These are phyloP conservation scores for Mantis religiosa DNA, from an alignment of 2,888 invertebrate species.

Conservation along the genomic window DNA sequence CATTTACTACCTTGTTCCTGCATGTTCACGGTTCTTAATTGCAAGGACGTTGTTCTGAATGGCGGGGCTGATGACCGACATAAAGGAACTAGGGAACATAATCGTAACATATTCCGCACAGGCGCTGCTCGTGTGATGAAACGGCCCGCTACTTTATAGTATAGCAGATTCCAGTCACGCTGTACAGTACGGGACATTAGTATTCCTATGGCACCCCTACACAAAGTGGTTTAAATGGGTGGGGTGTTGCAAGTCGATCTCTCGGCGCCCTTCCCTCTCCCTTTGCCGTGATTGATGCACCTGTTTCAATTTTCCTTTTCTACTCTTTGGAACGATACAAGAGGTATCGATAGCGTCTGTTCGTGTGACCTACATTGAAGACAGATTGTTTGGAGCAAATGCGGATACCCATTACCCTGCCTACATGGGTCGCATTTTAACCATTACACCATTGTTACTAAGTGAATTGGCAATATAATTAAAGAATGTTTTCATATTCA, in stretches of 20 bases:
- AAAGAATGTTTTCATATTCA: too few species aligned
- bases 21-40: too few species aligned
- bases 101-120: neutral
- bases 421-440: neutral
- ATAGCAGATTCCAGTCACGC: neutral
- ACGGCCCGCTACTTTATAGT: neutral
- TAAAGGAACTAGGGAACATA: neutral
- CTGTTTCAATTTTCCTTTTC: neutral
- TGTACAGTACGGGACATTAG: neutral
- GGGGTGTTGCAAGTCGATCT: neutral
- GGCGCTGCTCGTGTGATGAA: neutral
- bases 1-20: too few species aligned
- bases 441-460: neutral
- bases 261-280: neutral
- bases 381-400: neutral
- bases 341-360: neutral
- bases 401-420: neutral
- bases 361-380: neutral
- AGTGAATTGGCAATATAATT: too few species aligned
- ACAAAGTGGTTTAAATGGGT: neutral
- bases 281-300: neutral
- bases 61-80: neutral
- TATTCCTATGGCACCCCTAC: neutral
- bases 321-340: neutral
- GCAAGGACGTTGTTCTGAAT: too few species aligned